Conservation (phyloP, 2,113 vertebrate genomes). For the Amphiprion ocellaris region DNA sequence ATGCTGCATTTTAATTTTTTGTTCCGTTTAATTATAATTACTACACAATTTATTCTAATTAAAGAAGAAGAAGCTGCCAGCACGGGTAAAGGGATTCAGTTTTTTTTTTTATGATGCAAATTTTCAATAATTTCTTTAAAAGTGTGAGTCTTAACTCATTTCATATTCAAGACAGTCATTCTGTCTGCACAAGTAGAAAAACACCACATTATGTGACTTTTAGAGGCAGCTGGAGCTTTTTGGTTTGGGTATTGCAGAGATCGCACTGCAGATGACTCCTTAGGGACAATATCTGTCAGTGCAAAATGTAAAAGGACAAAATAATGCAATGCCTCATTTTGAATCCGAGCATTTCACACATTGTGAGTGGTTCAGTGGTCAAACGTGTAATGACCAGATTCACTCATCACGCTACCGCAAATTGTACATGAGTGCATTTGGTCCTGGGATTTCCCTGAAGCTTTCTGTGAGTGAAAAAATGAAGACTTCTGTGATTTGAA, state of each 20-base stretch:
- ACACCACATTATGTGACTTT: too few species aligned
- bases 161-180: background rate
- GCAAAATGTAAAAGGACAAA: background rate
- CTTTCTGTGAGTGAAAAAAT: background rate
- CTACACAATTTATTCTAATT: too few species aligned
- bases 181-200: background rate
- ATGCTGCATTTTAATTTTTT: too few species aligned
- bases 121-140: background rate
- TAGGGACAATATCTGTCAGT: background rate
- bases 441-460: background rate
- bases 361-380: background rate
- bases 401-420: background rate
- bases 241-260: background rate
- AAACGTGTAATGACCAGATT: background rate
- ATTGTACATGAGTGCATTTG: background rate
- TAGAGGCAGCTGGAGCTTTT: background rate
- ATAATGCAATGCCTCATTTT: background rate
- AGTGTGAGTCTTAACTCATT: background rate
- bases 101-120: too few species aligned
- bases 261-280: background rate
- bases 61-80: too few species aligned
- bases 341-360: background rate
- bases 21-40: too few species aligned
- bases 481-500: background rate
- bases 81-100: too few species aligned